phyloP scores from a whole-genome alignment of 2,113 vertebrate species.

The Bubalus kerabau region DNA sequence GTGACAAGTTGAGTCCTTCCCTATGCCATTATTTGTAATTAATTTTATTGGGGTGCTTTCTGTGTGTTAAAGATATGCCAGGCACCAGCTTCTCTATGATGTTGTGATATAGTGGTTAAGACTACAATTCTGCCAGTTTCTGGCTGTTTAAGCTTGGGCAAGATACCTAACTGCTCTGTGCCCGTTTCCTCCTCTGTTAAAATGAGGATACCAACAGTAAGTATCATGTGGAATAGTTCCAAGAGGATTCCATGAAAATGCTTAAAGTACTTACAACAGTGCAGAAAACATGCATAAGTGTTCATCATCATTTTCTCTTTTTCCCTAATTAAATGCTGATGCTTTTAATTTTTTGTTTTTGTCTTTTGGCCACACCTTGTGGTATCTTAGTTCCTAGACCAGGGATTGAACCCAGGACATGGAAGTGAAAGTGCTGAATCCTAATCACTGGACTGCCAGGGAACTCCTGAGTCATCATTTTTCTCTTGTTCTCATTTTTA shows the following conservation, averaged over 20 bases:
- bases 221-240: background rate
- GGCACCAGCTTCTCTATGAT: background rate
- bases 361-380: background rate
- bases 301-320: background rate
- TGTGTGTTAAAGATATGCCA: background rate
- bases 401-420: background rate
- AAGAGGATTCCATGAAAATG: background rate
- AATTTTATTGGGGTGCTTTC: background rate
- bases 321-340: background rate
- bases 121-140: background rate
- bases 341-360: background rate
- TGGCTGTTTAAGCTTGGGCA: background rate
- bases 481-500: background rate
- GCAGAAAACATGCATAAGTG: fast-evolving
- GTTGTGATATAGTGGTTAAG: background rate
- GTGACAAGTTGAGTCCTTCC: background rate
- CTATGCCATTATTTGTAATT: background rate
- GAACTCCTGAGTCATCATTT: background rate
- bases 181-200: background rate
- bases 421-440: background rate
- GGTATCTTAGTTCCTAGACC: background rate
- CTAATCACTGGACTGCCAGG: background rate
- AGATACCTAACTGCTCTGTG: background rate
- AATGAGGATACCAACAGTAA: background rate
- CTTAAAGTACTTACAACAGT: background rate